These are phyloP conservation scores for Tyto alba DNA, from an alignment of 2,113 vertebrate genomes.

Conservation along the genomic window DNA sequence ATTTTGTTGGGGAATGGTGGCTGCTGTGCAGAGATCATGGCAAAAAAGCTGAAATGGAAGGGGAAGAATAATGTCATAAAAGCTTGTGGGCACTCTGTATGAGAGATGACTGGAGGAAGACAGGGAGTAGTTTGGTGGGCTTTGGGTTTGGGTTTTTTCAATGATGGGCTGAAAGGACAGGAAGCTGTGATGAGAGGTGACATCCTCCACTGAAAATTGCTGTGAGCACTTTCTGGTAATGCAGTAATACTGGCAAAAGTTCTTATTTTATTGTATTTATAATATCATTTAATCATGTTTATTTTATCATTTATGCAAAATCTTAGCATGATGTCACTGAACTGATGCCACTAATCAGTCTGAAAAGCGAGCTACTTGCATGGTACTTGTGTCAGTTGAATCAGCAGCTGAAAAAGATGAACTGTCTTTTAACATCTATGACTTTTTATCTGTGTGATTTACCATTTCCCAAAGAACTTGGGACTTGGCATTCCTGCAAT, in stretches of 20 bases:
- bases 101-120: neutral
- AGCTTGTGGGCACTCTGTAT: neutral
- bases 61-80: neutral
- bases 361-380: neutral
- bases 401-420: neutral
- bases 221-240: neutral
- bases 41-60: slow-evolving; percentile 11
- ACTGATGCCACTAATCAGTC: neutral
- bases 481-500: neutral
- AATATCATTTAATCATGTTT: neutral
- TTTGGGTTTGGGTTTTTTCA: neutral
- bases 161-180: neutral
- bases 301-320: neutral
- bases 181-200: neutral
- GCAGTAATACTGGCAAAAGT: neutral
- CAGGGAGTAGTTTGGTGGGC: neutral
- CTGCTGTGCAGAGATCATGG: slow-evolving; percentile 36
- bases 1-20: neutral
- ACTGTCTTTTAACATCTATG: neutral
- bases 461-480: neutral
- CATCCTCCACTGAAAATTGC: neutral
- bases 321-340: neutral
- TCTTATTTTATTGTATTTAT: neutral
- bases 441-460: neutral
- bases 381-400: neutral